Conservation (phyloP, 23 tunicate species). For the Diplosoma virens region DNA sequence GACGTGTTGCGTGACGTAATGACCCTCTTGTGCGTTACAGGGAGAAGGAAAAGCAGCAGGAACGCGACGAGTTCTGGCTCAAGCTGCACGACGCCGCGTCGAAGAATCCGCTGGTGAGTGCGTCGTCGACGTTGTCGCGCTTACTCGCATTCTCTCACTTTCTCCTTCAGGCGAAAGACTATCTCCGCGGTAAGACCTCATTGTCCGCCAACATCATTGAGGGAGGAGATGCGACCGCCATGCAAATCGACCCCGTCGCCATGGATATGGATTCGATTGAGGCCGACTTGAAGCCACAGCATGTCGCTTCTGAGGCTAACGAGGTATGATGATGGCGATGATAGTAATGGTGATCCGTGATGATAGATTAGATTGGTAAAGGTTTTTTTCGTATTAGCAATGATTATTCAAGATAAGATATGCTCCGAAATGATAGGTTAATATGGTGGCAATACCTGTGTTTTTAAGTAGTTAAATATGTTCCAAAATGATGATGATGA, state of each 20-base stretch:
- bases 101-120: constrained; percentile 71
- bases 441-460: too few relatives aligned
- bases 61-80: constrained; percentile 82
- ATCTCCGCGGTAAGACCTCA: neutral
- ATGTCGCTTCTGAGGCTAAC: constrained; percentile 61
- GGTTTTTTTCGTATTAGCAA: too few relatives aligned
- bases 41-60: constrained; percentile 81
- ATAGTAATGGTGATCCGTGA: neutral
- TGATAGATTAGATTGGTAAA: too few relatives aligned
- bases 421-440: too few relatives aligned
- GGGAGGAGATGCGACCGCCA: constrained; percentile 42
- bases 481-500: too few relatives aligned
- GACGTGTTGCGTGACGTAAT: too few relatives aligned
- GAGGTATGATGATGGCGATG: constrained; percentile 40
- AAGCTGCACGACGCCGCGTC: constrained; percentile 57
- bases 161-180: constrained; percentile 31
- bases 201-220: constrained; percentile 5
- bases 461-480: too few relatives aligned
- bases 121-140: neutral
- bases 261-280: constrained; percentile 74
- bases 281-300: constrained; percentile 47
- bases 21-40: too few relatives aligned
- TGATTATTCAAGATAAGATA: too few relatives aligned
- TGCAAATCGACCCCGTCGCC: neutral
- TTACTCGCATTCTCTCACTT: neutral